Evolutionary conservation across 2,113 vertebrate genomes (phyloP).

Genomic region (Lanius collurio): DNA sequence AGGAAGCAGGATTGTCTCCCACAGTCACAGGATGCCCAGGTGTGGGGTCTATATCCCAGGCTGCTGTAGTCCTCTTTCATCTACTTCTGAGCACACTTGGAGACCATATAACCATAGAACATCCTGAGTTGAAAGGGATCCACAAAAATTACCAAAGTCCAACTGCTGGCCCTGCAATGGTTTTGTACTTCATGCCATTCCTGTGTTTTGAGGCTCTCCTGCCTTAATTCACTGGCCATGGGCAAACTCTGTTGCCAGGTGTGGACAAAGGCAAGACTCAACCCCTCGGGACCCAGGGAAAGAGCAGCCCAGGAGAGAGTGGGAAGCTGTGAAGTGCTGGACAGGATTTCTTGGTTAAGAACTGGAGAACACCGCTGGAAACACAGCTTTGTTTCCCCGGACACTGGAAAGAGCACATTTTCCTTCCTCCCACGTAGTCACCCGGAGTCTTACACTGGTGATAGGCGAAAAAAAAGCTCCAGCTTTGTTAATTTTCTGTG

Average conservation of each 20-base stretch:
- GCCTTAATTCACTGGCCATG: background rate
- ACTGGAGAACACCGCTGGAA: background rate
- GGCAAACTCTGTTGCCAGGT: background rate
- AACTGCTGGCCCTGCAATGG: background rate
- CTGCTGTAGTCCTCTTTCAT: background rate
- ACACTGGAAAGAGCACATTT: background rate
- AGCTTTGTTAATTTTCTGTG: background rate
- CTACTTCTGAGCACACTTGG: background rate
- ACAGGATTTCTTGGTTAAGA: background rate
- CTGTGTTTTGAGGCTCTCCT: background rate
- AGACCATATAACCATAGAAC: background rate
- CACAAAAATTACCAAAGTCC: background rate
- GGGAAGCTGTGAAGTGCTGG: background rate
- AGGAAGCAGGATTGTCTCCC: background rate
- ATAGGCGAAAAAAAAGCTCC: background rate
- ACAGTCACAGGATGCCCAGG: background rate
- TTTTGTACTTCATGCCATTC: background rate
- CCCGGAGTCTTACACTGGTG: background rate
- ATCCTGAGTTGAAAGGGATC: background rate
- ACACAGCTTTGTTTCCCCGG: background rate
- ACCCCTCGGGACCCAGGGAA: background rate
- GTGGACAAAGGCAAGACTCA: background rate
- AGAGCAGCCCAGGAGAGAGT: background rate
- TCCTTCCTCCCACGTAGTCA: background rate
- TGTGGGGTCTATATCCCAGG: background rate